Conservation (phyloP, 2,888 invertebrate genomes). For the Chymomyza procnemis region DNA sequence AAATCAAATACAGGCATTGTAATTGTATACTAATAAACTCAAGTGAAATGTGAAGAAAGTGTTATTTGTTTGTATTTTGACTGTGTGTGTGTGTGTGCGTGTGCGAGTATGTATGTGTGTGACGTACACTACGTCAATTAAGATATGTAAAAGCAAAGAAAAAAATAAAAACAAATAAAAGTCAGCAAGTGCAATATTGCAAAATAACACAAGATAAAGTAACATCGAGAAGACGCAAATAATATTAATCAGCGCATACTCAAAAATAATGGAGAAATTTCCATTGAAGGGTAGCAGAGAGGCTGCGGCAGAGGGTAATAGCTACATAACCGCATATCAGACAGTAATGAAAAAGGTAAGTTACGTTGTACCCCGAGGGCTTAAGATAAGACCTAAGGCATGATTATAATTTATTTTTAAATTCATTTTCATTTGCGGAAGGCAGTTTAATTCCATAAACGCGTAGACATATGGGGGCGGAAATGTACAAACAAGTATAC, state of each 20-base stretch:
- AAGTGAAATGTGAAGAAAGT: conserved; percentile 51
- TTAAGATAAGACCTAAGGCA: conserved; percentile 2
- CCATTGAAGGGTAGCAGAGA: conserved; percentile 82
- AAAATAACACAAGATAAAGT: conserved; percentile 46
- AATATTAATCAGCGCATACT: conserved; percentile 6
- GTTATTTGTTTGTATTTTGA: conserved; percentile 42
- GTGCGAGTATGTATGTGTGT: conserved; percentile 34
- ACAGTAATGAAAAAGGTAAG: conserved; percentile 83
- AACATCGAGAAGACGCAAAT: conserved; percentile 7
- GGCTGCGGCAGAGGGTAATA: conserved; percentile 79
- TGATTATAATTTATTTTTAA: not conserved
- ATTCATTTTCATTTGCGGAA: not conserved
- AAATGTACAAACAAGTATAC: conserved; percentile 20
- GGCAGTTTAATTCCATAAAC: not conserved
- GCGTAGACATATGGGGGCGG: conserved; percentile 48
- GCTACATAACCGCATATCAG: conserved; percentile 81
- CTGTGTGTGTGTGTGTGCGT: conserved; percentile 39
- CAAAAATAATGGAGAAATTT: conserved; percentile 83
- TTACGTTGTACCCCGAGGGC: conserved; percentile 8
- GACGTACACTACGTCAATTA: conserved; percentile 47
- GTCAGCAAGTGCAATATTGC: conserved; percentile 38
- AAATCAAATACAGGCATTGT: conserved; percentile 65
- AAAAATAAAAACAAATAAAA: conserved; percentile 17
- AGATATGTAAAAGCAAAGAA: conserved; percentile 39
- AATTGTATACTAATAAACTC: conserved; percentile 19